Conservation (phyloP, 2,888 invertebrate genomes). For the Harpagoxenus sublaevis region DNA sequence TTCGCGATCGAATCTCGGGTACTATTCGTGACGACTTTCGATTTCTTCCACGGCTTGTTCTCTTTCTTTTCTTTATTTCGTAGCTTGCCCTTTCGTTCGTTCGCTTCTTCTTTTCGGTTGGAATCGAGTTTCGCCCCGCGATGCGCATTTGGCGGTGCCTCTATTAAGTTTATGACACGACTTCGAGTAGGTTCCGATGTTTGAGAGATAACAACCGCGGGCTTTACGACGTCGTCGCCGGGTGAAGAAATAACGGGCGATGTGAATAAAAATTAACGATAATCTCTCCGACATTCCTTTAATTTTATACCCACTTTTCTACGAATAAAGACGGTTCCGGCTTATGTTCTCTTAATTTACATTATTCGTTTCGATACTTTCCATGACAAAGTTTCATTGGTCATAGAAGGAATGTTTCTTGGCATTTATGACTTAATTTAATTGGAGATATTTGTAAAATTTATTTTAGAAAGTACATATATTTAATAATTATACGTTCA, state of each 20-base stretch:
- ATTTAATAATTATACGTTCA: not conserved
- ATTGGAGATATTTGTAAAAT: slow-evolving; percentile 1
- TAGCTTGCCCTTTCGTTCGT: slow-evolving; percentile 43
- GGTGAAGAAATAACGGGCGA: slow-evolving; percentile 58
- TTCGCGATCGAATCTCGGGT: slow-evolving; percentile 36
- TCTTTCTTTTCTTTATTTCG: slow-evolving; percentile 43
- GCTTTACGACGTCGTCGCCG: slow-evolving; percentile 64
- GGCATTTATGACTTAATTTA: slow-evolving; percentile 29
- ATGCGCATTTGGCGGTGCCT: slow-evolving; percentile 58
- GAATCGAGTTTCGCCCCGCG: slow-evolving; percentile 66
- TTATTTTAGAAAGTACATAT: not conserved
- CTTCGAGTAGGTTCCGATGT: slow-evolving; percentile 76
- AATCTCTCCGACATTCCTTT: slow-evolving; percentile 57
- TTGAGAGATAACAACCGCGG: slow-evolving; percentile 60
- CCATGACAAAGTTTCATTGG: slow-evolving; percentile 26
- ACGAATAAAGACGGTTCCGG: slow-evolving; percentile 40
- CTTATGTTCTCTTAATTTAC: slow-evolving; percentile 52
- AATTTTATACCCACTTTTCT: slow-evolving; percentile 51
- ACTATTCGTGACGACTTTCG: slow-evolving; percentile 61
- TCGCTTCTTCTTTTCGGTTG: slow-evolving; percentile 52
- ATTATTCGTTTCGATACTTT: slow-evolving; percentile 14
- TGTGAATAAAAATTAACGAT: slow-evolving; percentile 57
- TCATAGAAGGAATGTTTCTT: not conserved
- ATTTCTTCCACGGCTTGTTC: slow-evolving; percentile 39
- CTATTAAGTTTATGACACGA: slow-evolving; percentile 74